Conservation (phyloP, 2,113 vertebrate species). For the Melanerpes formicivorus region DNA sequence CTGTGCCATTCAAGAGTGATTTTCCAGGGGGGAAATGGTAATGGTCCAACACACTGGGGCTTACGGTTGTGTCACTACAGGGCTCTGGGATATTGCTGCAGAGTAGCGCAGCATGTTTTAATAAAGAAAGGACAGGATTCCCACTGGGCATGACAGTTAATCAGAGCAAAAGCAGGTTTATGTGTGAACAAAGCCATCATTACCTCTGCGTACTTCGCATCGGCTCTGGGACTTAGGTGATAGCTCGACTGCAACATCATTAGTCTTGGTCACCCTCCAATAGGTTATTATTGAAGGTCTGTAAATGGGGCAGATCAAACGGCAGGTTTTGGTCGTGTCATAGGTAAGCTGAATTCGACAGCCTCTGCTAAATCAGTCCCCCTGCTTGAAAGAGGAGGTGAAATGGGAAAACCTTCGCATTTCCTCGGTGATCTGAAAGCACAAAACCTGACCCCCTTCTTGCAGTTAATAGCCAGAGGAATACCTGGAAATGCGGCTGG, state of each 20-base stretch:
- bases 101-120: conserved; percentile 61
- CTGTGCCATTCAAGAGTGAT: conserved; percentile 63
- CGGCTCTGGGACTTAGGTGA: conserved; percentile 6
- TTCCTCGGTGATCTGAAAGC: not conserved
- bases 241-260: not conserved
- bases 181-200: conserved; percentile 65
- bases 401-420: not conserved
- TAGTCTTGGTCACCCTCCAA: conserved; percentile 12
- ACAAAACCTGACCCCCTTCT: not conserved
- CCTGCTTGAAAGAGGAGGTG: not conserved
- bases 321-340: not conserved
- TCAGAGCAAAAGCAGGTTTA: conserved; percentile 62
- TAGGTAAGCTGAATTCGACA: not conserved
- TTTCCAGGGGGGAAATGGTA: conserved; percentile 67
- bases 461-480: conserved; percentile 28
- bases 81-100: conserved; percentile 62
- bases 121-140: conserved; percentile 64
- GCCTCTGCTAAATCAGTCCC: not conserved
- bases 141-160: conserved; percentile 62
- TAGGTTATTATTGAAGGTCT: conserved; percentile 19
- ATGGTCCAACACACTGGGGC: conserved; percentile 53
- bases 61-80: conserved; percentile 54
- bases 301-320: not conserved
- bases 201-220: conserved; percentile 30
- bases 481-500: not conserved